These are phyloP conservation scores for Pterobdella sp. DNA, from an alignment of 2,888 invertebrate genomes.

Conservation along the genomic window DNA sequence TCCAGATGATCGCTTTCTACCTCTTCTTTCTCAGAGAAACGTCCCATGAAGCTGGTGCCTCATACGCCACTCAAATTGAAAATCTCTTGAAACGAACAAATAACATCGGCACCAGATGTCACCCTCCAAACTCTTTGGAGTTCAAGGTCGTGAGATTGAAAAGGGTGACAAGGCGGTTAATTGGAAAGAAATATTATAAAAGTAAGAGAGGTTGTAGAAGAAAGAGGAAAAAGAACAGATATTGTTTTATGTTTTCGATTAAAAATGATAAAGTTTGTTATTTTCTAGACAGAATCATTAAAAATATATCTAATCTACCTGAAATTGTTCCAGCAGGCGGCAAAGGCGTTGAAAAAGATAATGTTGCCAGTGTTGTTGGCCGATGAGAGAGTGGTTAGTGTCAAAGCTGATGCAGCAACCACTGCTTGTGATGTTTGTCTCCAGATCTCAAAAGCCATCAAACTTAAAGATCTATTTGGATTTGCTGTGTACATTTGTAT, in stretches of 20 bases:
- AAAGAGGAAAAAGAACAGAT: no score
- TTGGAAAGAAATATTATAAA: neutral
- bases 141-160: constrained; percentile 33
- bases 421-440: constrained; percentile 37
- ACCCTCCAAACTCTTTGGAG: constrained; percentile 40
- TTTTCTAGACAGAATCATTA: neutral
- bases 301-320: neutral
- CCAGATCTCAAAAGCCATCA: constrained; percentile 32
- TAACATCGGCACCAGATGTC: constrained; percentile 37
- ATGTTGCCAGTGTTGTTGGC: constrained; percentile 38
- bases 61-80: constrained; percentile 33
- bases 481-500: constrained; percentile 39
- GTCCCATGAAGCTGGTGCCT: constrained; percentile 1
- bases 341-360: constrained; percentile 34
- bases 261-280: no score
- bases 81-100: constrained; percentile 34
- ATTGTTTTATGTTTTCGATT: no score
- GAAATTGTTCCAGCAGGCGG: constrained; percentile 31
- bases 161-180: neutral
- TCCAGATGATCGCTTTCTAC: neutral
- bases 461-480: constrained; percentile 38
- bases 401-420: constrained; percentile 38
- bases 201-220: neutral
- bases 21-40: neutral
- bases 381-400: constrained; percentile 33